Conservation (phyloP, 2,888 invertebrate genomes). For the Drosophila stalkeri region DNA sequence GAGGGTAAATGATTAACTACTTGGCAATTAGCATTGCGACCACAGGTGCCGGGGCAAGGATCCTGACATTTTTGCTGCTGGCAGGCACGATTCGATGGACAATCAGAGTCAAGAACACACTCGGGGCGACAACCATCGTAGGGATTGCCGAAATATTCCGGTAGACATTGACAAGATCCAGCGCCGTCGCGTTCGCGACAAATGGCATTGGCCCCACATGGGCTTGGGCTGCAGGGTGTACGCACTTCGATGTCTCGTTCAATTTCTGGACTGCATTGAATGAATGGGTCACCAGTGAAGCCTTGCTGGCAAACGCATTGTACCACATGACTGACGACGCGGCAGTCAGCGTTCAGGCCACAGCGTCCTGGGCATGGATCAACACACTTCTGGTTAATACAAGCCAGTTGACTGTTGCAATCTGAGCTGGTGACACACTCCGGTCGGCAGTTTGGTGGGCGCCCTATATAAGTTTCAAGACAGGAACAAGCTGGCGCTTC, state of each 20-base stretch:
- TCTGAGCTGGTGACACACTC: constrained; percentile 93
- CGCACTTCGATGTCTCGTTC: constrained; percentile 85
- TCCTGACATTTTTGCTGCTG: constrained; percentile 91
- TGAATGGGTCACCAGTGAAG: constrained; percentile 91
- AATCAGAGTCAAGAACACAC: constrained; percentile 90
- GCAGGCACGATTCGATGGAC: constrained; percentile 90
- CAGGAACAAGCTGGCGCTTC: constrained; percentile 92
- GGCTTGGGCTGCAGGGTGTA: constrained; percentile 88
- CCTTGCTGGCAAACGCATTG: constrained; percentile 89
- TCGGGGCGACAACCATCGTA: constrained; percentile 92
- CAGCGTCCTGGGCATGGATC: constrained; percentile 91
- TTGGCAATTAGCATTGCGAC: constrained; percentile 90
- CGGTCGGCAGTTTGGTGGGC: constrained; percentile 91
- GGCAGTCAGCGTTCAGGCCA: constrained; percentile 90
- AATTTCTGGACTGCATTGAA: constrained; percentile 86
- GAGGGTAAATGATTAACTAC: constrained; percentile 90
- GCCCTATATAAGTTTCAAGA: constrained; percentile 88
- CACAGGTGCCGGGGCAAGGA: constrained; percentile 92
- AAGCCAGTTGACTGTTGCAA: constrained; percentile 89
- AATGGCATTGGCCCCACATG: constrained; percentile 90
- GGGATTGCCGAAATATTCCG: constrained; percentile 91
- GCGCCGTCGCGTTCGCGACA: constrained; percentile 89
- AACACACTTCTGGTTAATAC: constrained; percentile 91
- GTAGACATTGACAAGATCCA: constrained; percentile 90
- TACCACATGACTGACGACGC: constrained; percentile 91